Evolutionary conservation across 2,888 invertebrate genomes (phyloP), one percentile per base, ranked within the genome.

Genomic region (Aradus depressus): DNA sequence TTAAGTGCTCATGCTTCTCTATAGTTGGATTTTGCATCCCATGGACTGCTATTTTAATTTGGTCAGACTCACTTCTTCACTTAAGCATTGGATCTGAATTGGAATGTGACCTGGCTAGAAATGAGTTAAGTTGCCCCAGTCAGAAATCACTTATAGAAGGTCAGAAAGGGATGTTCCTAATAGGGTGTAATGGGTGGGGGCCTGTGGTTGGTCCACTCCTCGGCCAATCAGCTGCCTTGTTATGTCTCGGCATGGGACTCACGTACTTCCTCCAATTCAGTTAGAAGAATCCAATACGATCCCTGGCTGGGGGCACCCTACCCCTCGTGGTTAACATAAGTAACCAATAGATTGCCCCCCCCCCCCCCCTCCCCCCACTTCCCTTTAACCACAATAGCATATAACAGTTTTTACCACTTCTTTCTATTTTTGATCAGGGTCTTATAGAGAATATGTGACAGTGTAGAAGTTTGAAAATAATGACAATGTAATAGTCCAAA

Each of bases 91-190:
- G n/a, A n/a, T n/a, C n/a, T n/a, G n/a, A n/a, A n/a, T n/a, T n/a
- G n/a, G n/a, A n/a, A n/a, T n/a, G 16, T n/a, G 18, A n/a, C 14
- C 4, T 12, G 26, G 44, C 32, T 44, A 44, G 44, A 21, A 44
- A 16, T 26, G 32, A n/a, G 42, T n/a, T n/a, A 28, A 8, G 16
- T 14, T 28, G 10, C 21, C 18, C 19, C 18, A 18, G 41, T 31
- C n/a, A 44, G 44, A 44, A 44, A 44, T 44, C 44, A 44, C 44
- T 44, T 44, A 44, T 35, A 44, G n/a, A 44, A 35, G 44, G 44
- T 19, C 22, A 16, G 16, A 34, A 12, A n/a, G 35, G 35, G 16
- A 14, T n/a, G n/a, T 18, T 23, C 16, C 44, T 44, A 44, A 44
- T 44, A 44, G 44, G 44, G 34, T 32, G 44, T 44, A 44, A 44